Evolutionary conservation across 2,888 invertebrate species (phyloP).

Genomic region (Patella pellucida): DNA sequence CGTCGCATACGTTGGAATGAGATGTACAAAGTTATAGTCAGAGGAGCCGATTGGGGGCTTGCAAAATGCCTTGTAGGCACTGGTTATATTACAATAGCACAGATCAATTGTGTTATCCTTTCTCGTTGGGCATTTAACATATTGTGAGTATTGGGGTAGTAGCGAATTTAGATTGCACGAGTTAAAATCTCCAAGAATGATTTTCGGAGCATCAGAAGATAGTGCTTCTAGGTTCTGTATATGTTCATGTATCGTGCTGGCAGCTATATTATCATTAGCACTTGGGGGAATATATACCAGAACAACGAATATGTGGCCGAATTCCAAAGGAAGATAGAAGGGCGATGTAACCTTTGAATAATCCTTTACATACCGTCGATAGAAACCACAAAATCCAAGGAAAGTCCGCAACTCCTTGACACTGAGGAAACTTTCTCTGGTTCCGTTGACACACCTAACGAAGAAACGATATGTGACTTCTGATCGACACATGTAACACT

Average conservation of each 20-base stretch:
- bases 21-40: neutral
- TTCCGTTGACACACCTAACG: slow-evolving; percentile 32
- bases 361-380: slow-evolving; percentile 35
- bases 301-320: slow-evolving; percentile 9
- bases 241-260: neutral
- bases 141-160: slow-evolving; percentile 7
- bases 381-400: slow-evolving; percentile 38
- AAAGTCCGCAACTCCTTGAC: slow-evolving; percentile 29
- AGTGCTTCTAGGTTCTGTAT: neutral
- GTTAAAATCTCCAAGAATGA: slow-evolving; percentile 14
- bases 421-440: slow-evolving; percentile 25
- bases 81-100: slow-evolving; percentile 4
- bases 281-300: slow-evolving; percentile 16
- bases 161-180: neutral
- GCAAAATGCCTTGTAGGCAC: neutral
- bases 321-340: slow-evolving; percentile 5
- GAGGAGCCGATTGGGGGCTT: neutral
- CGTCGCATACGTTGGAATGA: neutral
- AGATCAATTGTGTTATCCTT: slow-evolving; percentile 12
- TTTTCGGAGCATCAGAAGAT: neutral
- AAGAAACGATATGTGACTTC: neutral
- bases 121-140: slow-evolving; percentile 2
- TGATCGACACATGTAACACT: too few relatives aligned
- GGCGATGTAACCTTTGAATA: slow-evolving; percentile 38
- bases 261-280: slow-evolving; percentile 3